phyloP scores from a whole-genome alignment of 2,888 invertebrate genomes.

The Synanthedon formicaeformis region DNA sequence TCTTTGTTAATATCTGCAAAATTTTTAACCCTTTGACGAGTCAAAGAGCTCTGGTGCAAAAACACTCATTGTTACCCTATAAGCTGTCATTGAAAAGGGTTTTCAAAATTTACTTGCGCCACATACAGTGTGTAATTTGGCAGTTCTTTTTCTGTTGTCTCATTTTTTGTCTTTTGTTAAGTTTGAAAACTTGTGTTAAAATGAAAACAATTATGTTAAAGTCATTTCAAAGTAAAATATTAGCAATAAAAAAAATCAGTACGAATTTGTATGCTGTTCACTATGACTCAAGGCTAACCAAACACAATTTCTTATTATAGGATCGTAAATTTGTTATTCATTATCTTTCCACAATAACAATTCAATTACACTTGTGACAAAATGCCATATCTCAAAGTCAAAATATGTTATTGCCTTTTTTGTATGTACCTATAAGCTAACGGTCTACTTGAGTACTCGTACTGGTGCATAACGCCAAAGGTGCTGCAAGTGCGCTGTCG shows the following conservation, averaged over 20 bases:
- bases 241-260: background rate
- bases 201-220: background rate
- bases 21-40: slow-evolving; percentile 49
- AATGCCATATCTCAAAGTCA: too few relatives aligned
- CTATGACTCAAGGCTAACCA: too few relatives aligned
- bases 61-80: slow-evolving; percentile 20
- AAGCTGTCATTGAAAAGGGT: slow-evolving; percentile 1
- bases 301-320: too few relatives aligned
- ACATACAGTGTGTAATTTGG: slow-evolving; percentile 16
- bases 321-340: too few relatives aligned
- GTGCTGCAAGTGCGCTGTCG: too few relatives aligned
- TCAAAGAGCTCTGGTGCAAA: slow-evolving; percentile 24
- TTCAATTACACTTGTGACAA: too few relatives aligned
- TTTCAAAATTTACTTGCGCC: background rate
- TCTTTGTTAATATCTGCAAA: slow-evolving; percentile 43
- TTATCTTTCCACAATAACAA: too few relatives aligned
- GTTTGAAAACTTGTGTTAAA: background rate
- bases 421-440: too few relatives aligned
- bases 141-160: background rate
- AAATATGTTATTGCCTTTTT: too few relatives aligned
- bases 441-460: too few relatives aligned
- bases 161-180: background rate
- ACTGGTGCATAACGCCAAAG: too few relatives aligned
- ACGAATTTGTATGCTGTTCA: too few relatives aligned
- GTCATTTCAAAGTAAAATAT: background rate